These are phyloP conservation scores for Henricia sp. DNA, from an alignment of 53 echinoderm and acorn worm species.

Conservation along the genomic window DNA sequence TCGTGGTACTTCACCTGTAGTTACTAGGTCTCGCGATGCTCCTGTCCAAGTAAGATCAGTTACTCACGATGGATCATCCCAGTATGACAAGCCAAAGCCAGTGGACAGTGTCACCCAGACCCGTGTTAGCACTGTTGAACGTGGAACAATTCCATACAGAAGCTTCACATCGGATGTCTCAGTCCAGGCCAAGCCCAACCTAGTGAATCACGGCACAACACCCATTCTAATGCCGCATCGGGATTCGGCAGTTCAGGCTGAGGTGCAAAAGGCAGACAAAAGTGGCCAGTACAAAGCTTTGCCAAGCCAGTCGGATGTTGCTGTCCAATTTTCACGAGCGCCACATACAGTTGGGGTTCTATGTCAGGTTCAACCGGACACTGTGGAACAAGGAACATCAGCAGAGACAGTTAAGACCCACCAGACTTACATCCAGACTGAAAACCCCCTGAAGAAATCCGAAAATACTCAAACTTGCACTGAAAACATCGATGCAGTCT, in stretches of 20 bases:
- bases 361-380: conserved; percentile 29
- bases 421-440: conserved; percentile 58
- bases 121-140: conserved; percentile 34
- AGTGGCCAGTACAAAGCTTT: conserved; percentile 53
- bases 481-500: conserved; percentile 48
- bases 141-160: conserved; percentile 46
- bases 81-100: conserved; percentile 33
- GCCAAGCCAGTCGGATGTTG: conserved; percentile 55
- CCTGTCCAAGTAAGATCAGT: conserved; percentile 35
- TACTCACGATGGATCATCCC: conserved; percentile 16
- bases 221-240: conserved; percentile 30
- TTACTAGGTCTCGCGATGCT: conserved; percentile 6
- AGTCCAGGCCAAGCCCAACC: conserved; percentile 67
- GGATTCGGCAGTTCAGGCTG: conserved; percentile 39
- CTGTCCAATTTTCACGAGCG: conserved; percentile 18
- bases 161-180: conserved; percentile 37
- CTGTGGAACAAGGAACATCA: conserved; percentile 49
- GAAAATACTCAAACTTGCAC: conserved; percentile 48
- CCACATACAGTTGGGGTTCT: conserved; percentile 26
- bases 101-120: conserved; percentile 23
- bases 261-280: conserved; percentile 22
- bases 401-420: conserved; percentile 24
- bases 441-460: conserved; percentile 18
- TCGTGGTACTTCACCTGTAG: conserved; percentile 63
- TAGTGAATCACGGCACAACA: conserved; percentile 56